Base-by-base conservation (phyloP, 2,113 vertebrate species). In the Potamarius usumacintae region DNA sequence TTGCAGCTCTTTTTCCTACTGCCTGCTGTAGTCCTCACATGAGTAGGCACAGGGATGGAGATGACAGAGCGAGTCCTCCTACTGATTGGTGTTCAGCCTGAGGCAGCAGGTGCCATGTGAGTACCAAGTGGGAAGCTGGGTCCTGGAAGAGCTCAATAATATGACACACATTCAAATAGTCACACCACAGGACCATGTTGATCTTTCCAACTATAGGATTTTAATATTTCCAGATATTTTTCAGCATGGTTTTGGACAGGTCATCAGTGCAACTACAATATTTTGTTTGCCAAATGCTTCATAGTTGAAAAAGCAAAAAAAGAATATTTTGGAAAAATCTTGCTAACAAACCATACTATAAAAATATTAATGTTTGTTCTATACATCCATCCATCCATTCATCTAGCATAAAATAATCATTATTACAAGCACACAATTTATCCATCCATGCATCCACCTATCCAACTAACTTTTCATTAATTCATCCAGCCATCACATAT, bases 81-180 rank as follows among this genome's bases (percentile, higher is more conserved):
- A 20, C 71, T 86, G 88, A 84, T 79, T 89, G 53, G 62, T 30
- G n/a, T 69, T 27, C 25, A 86, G 80, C 71, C 52, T 42, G 30
- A 15, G 76, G 67, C 48, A 76, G 76, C 85, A 89, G 82, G 78
- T 87, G 88, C 78, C 58, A 85, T 78, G 15, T 63, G 42, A 77
- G 42, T 78, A 76, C 12, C 48, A 52, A 22, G 22, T 53, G 20
- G 53, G 65, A 72, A n/a, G 53, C 27, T 3, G 17, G 15, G 5
- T 15, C 14, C 25, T 52, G 58, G 14, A 71, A 52, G 60, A 81
- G 18, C 82, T 81, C 65, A 76, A 22, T 34, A 60, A 79, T 79
- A 9, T 57, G 50, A 6, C 50, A 27, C 50, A 55, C 11, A 78
- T 55, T 77, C 22, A n/a, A 74, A 74, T 74, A 74, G 2, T 89